Base-by-base conservation (phyloP, 2,113 vertebrate species). In the Rhabdornis inornatus region DNA sequence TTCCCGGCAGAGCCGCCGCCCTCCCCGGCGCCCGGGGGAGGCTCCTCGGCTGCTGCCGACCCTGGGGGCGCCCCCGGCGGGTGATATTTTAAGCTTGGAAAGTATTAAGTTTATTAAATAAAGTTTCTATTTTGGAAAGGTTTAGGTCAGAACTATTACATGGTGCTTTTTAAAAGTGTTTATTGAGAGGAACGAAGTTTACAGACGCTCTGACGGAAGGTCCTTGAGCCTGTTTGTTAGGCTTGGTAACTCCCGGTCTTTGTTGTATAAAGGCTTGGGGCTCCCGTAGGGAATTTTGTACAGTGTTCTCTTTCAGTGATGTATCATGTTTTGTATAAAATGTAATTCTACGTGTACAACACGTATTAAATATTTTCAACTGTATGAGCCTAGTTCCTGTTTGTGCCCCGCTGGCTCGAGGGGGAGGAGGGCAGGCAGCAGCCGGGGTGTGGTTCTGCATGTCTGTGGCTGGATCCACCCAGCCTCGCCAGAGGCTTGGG, bases 291-390 rank as follows among this genome's bases (percentile, higher is more conserved):
- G 96, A 61, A 97, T 97, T 98, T 98, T 96, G 98, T 98, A 98
- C 97, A 98, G 98, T 98, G 92, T 98, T 98, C 92, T 96, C 93
- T 78, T 97, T 89, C 53, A 39, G 93, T 97, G 94, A 94, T 98
- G 97, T 98, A 97, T 97, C 92, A 87, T 92, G 94, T 98, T 98
- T 98, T 98, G 98, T 98, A 98, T 97, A 92, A 98, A 97, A 97
- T 98, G 97, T 98, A 97, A 96, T 92, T 95, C 86, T 97, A 97
- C 98, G 98, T 98, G 98, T 98, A 75, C 82, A 77, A 98, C 98
- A 98, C 97, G 98, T 98, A 98, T 98, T 98, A 98, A 98, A 98
- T 98, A 98, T 98, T 98, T 98, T 98, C 96, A 91, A 60, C 82
- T 95, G 96, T 89, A 93, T 25, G 11, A 87, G 35, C 53, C 57